phyloP scores from a whole-genome alignment of 2,113 vertebrate genomes.

The Anolis sagrei region DNA sequence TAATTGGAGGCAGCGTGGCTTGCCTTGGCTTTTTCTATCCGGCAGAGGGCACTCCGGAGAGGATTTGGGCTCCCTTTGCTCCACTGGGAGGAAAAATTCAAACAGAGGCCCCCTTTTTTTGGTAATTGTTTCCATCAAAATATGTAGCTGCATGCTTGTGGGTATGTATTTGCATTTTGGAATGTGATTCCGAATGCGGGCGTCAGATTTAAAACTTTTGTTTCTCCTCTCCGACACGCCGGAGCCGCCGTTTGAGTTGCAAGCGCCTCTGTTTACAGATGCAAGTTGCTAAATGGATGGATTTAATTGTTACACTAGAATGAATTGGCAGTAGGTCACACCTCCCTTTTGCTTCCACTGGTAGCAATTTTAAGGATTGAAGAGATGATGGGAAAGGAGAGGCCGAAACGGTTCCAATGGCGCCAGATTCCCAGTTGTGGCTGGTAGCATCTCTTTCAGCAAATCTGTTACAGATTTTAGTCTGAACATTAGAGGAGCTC shows the following conservation, averaged over 20 bases:
- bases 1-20: slow-evolving; percentile 71
- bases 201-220: slow-evolving; percentile 70
- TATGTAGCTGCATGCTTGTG: slow-evolving; percentile 74
- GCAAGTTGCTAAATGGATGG: slow-evolving; percentile 53
- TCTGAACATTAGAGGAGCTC: not conserved
- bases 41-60: slow-evolving; percentile 81
- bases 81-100: not conserved
- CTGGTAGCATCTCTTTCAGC: not conserved
- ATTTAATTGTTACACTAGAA: slow-evolving; percentile 68
- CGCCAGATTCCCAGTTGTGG: not conserved
- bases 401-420: not conserved
- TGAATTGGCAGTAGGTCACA: slow-evolving; percentile 45
- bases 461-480: not conserved
- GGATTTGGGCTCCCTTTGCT: slow-evolving; percentile 40
- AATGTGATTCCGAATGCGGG: slow-evolving; percentile 77
- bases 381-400: slow-evolving; percentile 50
- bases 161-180: slow-evolving; percentile 73
- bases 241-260: slow-evolving; percentile 38
- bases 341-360: not conserved
- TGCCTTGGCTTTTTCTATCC: slow-evolving; percentile 72
- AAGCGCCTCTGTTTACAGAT: slow-evolving; percentile 50
- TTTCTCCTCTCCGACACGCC: slow-evolving; percentile 28
- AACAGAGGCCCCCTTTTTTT: slow-evolving; percentile 60
- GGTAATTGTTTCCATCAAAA: slow-evolving; percentile 74
- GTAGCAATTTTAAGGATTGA: slow-evolving; percentile 34